Percentiles rank a stretch among this genome's conserved stretches.
phyloP scores from a whole-genome alignment of 1,140 invertebrate species.

The Campodea augens region DNA sequence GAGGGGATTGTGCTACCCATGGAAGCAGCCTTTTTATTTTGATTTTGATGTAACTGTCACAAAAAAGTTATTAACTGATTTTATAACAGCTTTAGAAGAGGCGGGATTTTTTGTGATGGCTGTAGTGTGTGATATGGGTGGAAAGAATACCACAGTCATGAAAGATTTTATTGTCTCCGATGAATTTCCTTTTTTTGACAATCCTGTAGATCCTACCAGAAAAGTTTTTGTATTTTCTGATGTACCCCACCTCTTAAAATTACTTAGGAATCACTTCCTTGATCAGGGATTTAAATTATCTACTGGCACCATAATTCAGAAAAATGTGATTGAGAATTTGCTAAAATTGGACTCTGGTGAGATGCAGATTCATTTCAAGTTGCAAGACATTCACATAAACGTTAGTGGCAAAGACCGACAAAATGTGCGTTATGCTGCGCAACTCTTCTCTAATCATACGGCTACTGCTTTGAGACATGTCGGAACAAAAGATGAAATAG shows the following conservation, averaged over 20 bases:
- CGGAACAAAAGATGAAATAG: conserved; percentile 4
- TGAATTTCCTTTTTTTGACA: conserved; percentile 10
- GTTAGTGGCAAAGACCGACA: too few species aligned
- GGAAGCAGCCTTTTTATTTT: conserved; percentile 22
- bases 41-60: conserved; percentile 21
- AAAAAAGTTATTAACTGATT: conserved; percentile 15
- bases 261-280: conserved; percentile 17
- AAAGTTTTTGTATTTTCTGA: conserved; percentile 16
- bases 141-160: conserved; percentile 18
- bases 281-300: conserved; percentile 17
- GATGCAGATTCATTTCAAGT: not conserved
- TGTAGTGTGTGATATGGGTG: conserved; percentile 18
- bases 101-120: conserved; percentile 18
- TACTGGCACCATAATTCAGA: too few species aligned
- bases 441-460: too few species aligned
- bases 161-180: conserved; percentile 17
- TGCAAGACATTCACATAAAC: too few species aligned
- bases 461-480: too few species aligned
- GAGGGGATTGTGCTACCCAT: conserved; percentile 18
- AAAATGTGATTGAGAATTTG: too few species aligned
- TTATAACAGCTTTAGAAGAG: conserved; percentile 17
- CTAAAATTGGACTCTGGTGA: too few species aligned
- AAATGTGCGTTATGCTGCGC: too few species aligned
- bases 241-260: conserved; percentile 17
- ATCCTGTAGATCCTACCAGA: conserved; percentile 11